phyloP scores from a whole-genome alignment of 2,113 vertebrate species.

The Muntiacus muntjak region DNA sequence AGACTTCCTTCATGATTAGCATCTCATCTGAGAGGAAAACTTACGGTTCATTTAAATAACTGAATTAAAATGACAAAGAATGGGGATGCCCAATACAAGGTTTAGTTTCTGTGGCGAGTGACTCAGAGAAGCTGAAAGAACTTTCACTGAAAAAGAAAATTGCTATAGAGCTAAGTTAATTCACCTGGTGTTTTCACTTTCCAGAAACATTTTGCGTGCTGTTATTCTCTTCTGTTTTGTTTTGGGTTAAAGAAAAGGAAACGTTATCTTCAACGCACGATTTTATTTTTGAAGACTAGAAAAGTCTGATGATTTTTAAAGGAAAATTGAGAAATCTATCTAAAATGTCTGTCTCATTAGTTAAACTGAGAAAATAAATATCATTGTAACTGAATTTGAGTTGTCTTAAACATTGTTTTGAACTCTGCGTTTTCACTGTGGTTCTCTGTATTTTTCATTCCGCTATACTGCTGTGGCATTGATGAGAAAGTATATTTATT shows the following conservation, averaged over 20 bases:
- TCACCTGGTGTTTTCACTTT: slow-evolving; percentile 43
- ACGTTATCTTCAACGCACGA: not conserved
- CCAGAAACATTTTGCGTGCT: not conserved
- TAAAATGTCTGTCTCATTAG: not conserved
- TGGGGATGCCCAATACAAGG: slow-evolving; percentile 69
- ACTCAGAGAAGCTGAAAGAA: slow-evolving; percentile 57
- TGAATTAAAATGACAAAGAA: slow-evolving; percentile 64
- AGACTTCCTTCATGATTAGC: slow-evolving; percentile 43
- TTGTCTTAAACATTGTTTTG: not conserved
- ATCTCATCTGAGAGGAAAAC: slow-evolving; percentile 58
- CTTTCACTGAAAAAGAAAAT: slow-evolving; percentile 60
- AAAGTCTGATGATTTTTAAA: slow-evolving; percentile 25
- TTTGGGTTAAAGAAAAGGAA: not conserved
- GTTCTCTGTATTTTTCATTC: not conserved
- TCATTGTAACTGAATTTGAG: not conserved
- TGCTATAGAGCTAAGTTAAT: not conserved
- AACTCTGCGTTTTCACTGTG: not conserved
- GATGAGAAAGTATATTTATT: not conserved
- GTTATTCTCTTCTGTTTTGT: slow-evolving; percentile 46
- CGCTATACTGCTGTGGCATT: not conserved
- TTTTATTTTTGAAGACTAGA: not conserved
- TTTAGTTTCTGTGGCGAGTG: slow-evolving; percentile 20
- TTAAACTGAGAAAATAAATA: not conserved
- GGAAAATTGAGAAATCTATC: not conserved
- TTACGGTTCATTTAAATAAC: slow-evolving; percentile 48